These are phyloP conservation scores for Thunnus maccoyii DNA, from an alignment of 2,113 vertebrate genomes.

Conservation along the genomic window DNA sequence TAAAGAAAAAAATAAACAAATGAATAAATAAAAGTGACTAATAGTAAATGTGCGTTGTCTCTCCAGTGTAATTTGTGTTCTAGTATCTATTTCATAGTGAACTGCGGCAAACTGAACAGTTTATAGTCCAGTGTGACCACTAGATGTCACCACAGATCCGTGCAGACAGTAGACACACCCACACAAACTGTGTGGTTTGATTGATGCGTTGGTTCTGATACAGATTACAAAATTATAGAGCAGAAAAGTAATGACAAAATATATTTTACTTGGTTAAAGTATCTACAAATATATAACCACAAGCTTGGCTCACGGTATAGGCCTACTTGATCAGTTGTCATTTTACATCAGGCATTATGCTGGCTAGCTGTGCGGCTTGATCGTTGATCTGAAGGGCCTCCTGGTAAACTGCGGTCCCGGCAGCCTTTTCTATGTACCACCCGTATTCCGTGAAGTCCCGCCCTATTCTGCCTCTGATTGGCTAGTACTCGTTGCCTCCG, in stretches of 20 bases:
- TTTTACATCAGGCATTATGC: slow-evolving; percentile 78
- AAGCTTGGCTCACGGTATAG: too few species aligned
- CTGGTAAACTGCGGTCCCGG: slow-evolving; percentile 60
- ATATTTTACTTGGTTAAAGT: background rate
- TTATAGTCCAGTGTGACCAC: background rate
- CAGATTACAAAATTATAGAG: background rate
- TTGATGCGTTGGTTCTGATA: background rate
- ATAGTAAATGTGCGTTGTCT: slow-evolving; percentile 72
- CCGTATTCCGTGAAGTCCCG: too few species aligned
- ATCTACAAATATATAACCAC: background rate
- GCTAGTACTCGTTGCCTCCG: too few species aligned
- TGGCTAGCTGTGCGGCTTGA: slow-evolving; percentile 81
- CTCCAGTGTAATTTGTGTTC: slow-evolving; percentile 46
- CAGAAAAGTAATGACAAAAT: background rate
- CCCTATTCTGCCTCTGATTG: too few species aligned
- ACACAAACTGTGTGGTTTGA: slow-evolving; percentile 16
- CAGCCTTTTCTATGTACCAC: too few species aligned
- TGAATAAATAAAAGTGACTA: slow-evolving; percentile 80
- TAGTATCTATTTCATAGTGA: background rate
- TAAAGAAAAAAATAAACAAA: slow-evolving; percentile 72
- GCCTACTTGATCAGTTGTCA: background rate
- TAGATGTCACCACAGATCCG: slow-evolving; percentile 66
- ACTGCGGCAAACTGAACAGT: slow-evolving; percentile 33
- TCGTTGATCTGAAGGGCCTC: slow-evolving; percentile 60
- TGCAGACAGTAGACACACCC: slow-evolving; percentile 46